Evolutionary conservation across 2,888 invertebrate species (phyloP).

Genomic region (Synanthedon tipuliformis): DNA sequence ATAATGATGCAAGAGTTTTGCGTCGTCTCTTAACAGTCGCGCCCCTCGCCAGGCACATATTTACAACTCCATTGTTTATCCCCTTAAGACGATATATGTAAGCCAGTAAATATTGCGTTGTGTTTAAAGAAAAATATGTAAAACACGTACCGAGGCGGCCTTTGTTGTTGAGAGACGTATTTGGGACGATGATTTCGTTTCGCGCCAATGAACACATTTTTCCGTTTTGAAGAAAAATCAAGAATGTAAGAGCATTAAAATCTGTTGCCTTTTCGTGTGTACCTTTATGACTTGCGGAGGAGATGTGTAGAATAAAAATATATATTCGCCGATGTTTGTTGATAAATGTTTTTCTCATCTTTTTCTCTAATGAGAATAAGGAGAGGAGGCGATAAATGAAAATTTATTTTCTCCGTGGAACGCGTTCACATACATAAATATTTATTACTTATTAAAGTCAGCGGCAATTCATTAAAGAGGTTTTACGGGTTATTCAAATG

Average conservation of each 20-base stretch:
- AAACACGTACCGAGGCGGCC: conserved; percentile 45
- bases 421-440: conserved; percentile 41
- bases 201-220: conserved; percentile 58
- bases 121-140: conserved; percentile 56
- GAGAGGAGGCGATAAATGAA: conserved; percentile 45
- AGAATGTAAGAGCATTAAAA: conserved; percentile 49
- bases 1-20: too few relatives aligned
- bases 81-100: conserved; percentile 44
- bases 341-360: conserved; percentile 43
- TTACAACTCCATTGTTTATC: conserved; percentile 50
- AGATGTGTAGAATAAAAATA: conserved; percentile 33
- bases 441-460: conserved; percentile 48
- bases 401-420: conserved; percentile 45
- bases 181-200: conserved; percentile 54
- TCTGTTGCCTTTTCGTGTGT: conserved; percentile 36
- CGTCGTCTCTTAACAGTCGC: conserved; percentile 16
- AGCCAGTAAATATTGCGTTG: conserved; percentile 44
- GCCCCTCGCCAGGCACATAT: conserved; percentile 35
- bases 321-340: conserved; percentile 34
- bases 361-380: conserved; percentile 50
- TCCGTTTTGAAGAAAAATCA: conserved; percentile 47
- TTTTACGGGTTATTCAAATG: conserved; percentile 43
- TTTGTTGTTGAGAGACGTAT: conserved; percentile 56
- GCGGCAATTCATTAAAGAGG: conserved; percentile 44
- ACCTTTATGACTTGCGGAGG: conserved; percentile 27